Evolutionary conservation across 2,888 invertebrate genomes (phyloP).

Genomic region (Perithous albicinctus): DNA sequence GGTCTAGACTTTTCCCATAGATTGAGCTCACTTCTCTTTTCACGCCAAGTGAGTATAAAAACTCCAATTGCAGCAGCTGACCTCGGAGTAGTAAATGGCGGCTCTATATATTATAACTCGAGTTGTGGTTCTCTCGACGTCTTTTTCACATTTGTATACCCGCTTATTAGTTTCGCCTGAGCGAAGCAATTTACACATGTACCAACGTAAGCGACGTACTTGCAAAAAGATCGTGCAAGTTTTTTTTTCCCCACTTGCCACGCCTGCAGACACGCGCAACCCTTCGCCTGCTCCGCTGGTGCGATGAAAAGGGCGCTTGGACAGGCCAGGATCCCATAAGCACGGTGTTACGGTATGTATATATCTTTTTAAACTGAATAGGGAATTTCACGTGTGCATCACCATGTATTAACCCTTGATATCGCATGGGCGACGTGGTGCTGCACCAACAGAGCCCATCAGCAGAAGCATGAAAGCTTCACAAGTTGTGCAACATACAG

Average conservation of each 20-base stretch:
- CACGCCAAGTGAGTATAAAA: neutral
- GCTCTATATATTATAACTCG: neutral
- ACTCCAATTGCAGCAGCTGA: neutral
- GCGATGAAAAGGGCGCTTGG: slow-evolving; percentile 46
- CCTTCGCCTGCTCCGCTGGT: slow-evolving; percentile 44
- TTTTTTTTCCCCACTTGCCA: slow-evolving; percentile 36
- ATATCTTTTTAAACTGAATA: slow-evolving; percentile 41
- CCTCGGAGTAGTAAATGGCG: neutral
- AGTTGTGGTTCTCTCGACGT: neutral
- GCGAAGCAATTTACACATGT: slow-evolving; percentile 33
- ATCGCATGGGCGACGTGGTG: slow-evolving; percentile 33
- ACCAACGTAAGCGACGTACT: neutral
- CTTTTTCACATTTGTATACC: neutral
- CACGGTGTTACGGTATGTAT: neutral
- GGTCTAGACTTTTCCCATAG: neutral
- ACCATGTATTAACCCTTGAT: slow-evolving; percentile 61
- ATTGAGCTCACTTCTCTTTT: neutral
- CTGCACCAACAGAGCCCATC: slow-evolving; percentile 58
- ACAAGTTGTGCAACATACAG: slow-evolving; percentile 6
- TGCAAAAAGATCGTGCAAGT: slow-evolving; percentile 38
- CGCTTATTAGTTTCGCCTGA: slow-evolving; percentile 18
- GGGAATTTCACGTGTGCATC: slow-evolving; percentile 42
- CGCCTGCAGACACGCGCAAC: slow-evolving; percentile 33
- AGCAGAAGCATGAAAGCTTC: slow-evolving; percentile 49
- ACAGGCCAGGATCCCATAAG: slow-evolving; percentile 20